phyloP scores from a whole-genome alignment of 2,797 vertebrate species.

The Cyclura pinguis region DNA sequence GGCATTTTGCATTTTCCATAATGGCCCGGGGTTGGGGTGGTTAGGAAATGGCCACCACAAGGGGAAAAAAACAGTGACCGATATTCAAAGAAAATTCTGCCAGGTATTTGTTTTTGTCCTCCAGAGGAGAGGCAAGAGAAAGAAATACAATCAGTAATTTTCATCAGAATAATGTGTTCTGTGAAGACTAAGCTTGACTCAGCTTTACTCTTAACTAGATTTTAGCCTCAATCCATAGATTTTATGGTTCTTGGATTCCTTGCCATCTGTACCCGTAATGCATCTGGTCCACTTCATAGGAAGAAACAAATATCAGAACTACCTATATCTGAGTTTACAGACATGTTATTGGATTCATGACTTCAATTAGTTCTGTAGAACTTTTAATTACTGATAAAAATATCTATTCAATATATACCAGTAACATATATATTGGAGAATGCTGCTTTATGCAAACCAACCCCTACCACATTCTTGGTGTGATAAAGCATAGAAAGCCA shows the following conservation, averaged over 20 bases:
- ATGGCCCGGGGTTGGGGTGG: no score
- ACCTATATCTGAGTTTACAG: not conserved
- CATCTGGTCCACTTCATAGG: not conserved
- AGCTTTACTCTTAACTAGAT: no score
- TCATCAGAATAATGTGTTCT: no score
- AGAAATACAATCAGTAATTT: no score
- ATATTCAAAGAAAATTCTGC: not conserved
- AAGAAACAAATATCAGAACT: not conserved
- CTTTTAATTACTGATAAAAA: no score
- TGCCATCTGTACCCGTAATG: not conserved
- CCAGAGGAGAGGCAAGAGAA: not conserved
- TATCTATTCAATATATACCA: no score
- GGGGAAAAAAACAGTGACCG: no score
- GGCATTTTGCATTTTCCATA: no score
- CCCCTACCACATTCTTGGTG: not conserved
- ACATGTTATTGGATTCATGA: no score
- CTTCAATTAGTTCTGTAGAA: no score
- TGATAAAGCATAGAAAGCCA: not conserved
- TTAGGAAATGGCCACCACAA: not conserved
- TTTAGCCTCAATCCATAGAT: not conserved
- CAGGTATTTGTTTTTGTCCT: not conserved
- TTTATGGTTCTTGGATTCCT: not conserved
- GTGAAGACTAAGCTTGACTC: no score
- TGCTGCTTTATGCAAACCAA: not conserved
- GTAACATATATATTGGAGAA: not conserved